Evolutionary conservation across 2,797 vertebrate genomes (phyloP).

Genomic region (Poliocrania exsul): DNA sequence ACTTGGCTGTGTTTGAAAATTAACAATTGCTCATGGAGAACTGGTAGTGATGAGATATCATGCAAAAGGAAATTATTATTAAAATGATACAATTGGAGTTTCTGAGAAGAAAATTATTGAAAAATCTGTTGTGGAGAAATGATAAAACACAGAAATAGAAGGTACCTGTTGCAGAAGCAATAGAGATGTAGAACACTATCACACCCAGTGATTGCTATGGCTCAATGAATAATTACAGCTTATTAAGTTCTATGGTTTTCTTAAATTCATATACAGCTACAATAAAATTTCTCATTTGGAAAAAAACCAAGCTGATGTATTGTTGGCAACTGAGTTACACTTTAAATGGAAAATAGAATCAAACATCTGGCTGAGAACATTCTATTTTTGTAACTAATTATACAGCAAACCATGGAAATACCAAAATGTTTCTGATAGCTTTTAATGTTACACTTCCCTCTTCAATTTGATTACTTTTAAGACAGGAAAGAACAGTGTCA

Average conservation of each 20-base stretch:
- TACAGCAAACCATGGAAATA: not conserved
- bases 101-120: not conserved
- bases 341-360: not conserved
- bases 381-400: not conserved
- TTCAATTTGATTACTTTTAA: not conserved
- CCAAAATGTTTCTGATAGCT: not conserved
- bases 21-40: not conserved
- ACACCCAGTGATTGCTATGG: not conserved
- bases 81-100: not conserved
- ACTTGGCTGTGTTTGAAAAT: not conserved
- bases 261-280: not conserved
- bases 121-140: not conserved
- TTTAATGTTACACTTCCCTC: not conserved
- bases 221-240: not conserved
- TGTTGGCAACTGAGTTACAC: not conserved
- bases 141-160: not conserved
- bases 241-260: not conserved
- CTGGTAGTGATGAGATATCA: not conserved
- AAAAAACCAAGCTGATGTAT: not conserved
- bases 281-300: not conserved
- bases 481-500: not conserved
- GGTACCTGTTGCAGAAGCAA: not conserved
- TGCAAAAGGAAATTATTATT: not conserved
- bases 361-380: not conserved
- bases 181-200: not conserved